phyloP scores from a whole-genome alignment of 2,797 vertebrate genomes.

The Myripristis jacobus region DNA sequence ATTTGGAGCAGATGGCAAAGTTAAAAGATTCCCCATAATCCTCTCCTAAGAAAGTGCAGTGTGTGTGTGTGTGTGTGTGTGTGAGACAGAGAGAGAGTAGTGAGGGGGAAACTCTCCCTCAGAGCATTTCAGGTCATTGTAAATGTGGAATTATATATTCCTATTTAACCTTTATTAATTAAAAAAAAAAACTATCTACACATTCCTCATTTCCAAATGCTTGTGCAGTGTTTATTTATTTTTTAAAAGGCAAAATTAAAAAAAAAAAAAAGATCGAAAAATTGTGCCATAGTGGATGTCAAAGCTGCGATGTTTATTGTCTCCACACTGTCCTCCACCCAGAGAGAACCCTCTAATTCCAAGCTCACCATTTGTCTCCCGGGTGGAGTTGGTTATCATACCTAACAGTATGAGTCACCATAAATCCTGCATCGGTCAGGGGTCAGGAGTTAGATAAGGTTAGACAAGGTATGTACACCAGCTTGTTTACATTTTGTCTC shows the following conservation, averaged over 20 bases:
- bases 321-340: no score
- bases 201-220: no score
- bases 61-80: background rate
- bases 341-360: no score
- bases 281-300: no score
- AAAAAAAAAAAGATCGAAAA: no score
- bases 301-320: no score
- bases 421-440: conserved; percentile 30
- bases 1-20: conserved; percentile 71
- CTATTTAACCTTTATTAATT: no score
- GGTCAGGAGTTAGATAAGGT: background rate
- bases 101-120: conserved; percentile 23
- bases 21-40: conserved; percentile 72
- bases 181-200: no score
- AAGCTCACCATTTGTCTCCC: background rate
- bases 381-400: conserved; percentile 10
- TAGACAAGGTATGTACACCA: background rate
- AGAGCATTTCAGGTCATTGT: conserved; percentile 20
- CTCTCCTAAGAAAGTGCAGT: conserved; percentile 30
- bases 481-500: conserved; percentile 9
- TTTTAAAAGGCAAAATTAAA: no score
- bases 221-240: no score
- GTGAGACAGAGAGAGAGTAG: conserved; percentile 4
- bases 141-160: no score
- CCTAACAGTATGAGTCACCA: no score